Evolutionary conservation across 1,140 invertebrate genomes (phyloP).

Genomic region (Drosophila subobscura): DNA sequence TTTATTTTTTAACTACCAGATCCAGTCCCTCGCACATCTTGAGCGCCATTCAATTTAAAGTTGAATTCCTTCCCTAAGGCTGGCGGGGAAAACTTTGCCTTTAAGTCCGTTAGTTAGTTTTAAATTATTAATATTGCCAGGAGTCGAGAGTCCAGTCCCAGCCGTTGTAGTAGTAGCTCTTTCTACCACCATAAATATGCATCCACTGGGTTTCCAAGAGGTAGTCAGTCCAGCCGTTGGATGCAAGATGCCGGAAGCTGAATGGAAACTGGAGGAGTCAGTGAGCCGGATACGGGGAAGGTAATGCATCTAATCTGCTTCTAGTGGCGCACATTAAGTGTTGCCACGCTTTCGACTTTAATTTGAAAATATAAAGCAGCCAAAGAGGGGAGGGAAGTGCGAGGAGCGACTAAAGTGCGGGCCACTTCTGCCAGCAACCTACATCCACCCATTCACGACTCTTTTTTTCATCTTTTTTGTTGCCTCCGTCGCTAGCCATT

Average conservation of each 20-base stretch:
- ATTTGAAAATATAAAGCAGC: slow-evolving; percentile 79
- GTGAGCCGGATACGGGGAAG: slow-evolving; percentile 26
- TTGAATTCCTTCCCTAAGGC: slow-evolving; percentile 23
- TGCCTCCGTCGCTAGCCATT: slow-evolving; percentile 36
- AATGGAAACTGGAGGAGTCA: slow-evolving; percentile 32
- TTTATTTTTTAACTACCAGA: too few species aligned
- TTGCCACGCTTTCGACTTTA: slow-evolving; percentile 81
- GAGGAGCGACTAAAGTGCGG: slow-evolving; percentile 52
- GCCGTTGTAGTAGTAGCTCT: slow-evolving; percentile 3
- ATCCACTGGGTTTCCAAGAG: not conserved
- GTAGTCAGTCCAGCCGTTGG: not conserved
- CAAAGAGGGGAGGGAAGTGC: slow-evolving; percentile 12
- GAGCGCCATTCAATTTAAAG: slow-evolving; percentile 48
- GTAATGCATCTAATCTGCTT: slow-evolving; percentile 81
- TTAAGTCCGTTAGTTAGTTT: slow-evolving; percentile 37
- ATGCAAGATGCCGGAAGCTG: not conserved
- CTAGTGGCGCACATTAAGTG: slow-evolving; percentile 81
- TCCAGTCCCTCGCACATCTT: too few species aligned
- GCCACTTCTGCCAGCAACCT: slow-evolving; percentile 49
- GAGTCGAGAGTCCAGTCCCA: slow-evolving; percentile 17
- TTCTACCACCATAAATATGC: not conserved
- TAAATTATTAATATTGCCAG: slow-evolving; percentile 68
- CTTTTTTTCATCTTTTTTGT: slow-evolving; percentile 16
- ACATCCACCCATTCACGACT: slow-evolving; percentile 21
- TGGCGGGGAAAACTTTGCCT: slow-evolving; percentile 40